phyloP scores from a whole-genome alignment of 2,797 vertebrate genomes.

The Sitta carolinensis region DNA sequence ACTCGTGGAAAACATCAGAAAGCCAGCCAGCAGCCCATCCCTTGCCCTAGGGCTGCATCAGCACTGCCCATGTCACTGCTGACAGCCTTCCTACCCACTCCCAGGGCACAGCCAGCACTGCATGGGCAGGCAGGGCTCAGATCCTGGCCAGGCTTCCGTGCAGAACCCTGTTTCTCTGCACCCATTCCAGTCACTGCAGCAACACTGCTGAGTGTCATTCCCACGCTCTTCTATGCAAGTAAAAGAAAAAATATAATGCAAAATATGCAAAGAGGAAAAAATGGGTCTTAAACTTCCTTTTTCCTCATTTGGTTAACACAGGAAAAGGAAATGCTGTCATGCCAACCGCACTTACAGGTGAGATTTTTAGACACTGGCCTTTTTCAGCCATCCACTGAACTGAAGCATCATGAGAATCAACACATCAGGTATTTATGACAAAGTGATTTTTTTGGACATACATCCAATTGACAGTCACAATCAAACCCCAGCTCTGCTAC shows the following conservation, averaged over 20 bases:
- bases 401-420: background rate
- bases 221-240: background rate
- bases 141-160: rapidly evolving
- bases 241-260: background rate
- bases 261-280: background rate
- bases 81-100: background rate
- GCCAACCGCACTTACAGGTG: background rate
- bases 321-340: background rate
- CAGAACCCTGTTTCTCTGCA: background rate
- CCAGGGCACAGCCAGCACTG: background rate
- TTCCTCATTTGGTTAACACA: background rate
- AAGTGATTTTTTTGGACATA: background rate
- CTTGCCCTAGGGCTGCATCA: background rate
- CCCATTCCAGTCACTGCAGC: background rate
- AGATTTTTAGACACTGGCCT: background rate
- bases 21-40: background rate
- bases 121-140: background rate
- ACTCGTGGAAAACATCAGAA: background rate
- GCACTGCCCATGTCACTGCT: background rate
- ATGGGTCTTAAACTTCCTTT: background rate
- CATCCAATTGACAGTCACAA: background rate
- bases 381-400: background rate
- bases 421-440: background rate
- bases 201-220: background rate
- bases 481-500: background rate